Conservation (phyloP, 2,888 invertebrate genomes). For the Anoncus sp. region DNA sequence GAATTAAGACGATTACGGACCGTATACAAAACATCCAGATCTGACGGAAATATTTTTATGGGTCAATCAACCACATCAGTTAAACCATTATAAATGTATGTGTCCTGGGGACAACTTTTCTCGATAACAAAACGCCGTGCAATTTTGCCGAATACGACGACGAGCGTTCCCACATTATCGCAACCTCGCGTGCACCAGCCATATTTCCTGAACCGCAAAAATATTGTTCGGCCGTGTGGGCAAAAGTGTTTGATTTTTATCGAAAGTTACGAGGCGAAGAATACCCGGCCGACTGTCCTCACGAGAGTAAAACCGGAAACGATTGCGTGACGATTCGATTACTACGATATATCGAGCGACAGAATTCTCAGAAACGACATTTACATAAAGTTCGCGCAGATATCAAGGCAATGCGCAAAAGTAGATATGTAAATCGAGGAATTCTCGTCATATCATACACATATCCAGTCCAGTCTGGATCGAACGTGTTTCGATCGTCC, state of each 20-base stretch:
- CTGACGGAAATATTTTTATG: slow-evolving; percentile 20
- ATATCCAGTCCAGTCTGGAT: slow-evolving; percentile 24
- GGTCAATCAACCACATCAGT: slow-evolving; percentile 32
- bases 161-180: slow-evolving; percentile 32
- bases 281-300: slow-evolving; percentile 7
- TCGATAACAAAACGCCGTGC: slow-evolving; percentile 35
- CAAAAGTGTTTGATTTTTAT: slow-evolving; percentile 40
- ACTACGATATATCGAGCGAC: slow-evolving; percentile 17
- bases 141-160: slow-evolving; percentile 17
- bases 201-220: slow-evolving; percentile 13
- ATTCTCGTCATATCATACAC: slow-evolving; percentile 48
- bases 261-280: slow-evolving; percentile 4
- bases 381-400: slow-evolving; percentile 30
- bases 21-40: slow-evolving; percentile 5
- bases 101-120: slow-evolving; percentile 25
- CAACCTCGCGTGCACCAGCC: neutral
- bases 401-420: slow-evolving; percentile 33
- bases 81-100: slow-evolving; percentile 45
- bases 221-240: slow-evolving; percentile 27
- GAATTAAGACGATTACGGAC: neutral
- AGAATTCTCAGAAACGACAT: slow-evolving; percentile 47
- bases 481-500: slow-evolving; percentile 35
- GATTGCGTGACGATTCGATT: slow-evolving; percentile 46
- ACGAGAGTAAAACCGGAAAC: slow-evolving; percentile 48
- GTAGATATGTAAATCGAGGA: slow-evolving; percentile 31